A percentile compares a stretch with the other conserved stretches of the same genome.
These are phyloP conservation scores for Oceanodroma tethys DNA, from an alignment of 2,113 vertebrate species.

Conservation along the genomic window DNA sequence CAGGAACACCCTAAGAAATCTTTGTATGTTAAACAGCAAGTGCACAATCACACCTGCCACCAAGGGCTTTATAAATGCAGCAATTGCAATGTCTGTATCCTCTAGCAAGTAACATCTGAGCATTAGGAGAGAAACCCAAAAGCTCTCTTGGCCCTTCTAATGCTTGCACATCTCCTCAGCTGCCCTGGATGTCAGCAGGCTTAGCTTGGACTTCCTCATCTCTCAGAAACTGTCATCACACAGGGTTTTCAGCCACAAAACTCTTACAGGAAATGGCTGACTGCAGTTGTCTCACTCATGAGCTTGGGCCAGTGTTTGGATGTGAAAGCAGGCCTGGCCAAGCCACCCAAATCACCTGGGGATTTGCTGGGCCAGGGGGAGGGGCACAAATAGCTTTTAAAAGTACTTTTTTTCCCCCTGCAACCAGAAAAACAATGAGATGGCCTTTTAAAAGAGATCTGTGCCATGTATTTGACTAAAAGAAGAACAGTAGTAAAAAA, in stretches of 20 bases:
- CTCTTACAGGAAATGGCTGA: not conserved
- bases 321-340: not conserved
- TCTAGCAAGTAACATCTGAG: not conserved
- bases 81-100: not conserved
- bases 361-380: not conserved
- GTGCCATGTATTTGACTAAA: not conserved
- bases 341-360: not conserved
- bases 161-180: not conserved
- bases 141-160: not conserved
- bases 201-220: not conserved
- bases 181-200: not conserved
- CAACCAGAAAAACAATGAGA: not conserved
- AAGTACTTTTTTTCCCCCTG: no score
- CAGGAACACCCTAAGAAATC: not conserved
- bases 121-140: not conserved
- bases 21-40: not conserved
- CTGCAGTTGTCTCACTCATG: not conserved
- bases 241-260: not conserved
- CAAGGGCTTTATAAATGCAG: not conserved
- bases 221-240: not conserved
- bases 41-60: not conserved
- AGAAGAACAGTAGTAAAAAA: not conserved
- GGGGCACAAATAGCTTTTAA: not conserved
- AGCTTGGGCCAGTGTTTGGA: not conserved
- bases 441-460: not conserved